Evolutionary conservation across 2,797 vertebrate species (phyloP), one percentile per base, ranked within the genome.

Genomic region (Pogonophryne albipinna): DNA sequence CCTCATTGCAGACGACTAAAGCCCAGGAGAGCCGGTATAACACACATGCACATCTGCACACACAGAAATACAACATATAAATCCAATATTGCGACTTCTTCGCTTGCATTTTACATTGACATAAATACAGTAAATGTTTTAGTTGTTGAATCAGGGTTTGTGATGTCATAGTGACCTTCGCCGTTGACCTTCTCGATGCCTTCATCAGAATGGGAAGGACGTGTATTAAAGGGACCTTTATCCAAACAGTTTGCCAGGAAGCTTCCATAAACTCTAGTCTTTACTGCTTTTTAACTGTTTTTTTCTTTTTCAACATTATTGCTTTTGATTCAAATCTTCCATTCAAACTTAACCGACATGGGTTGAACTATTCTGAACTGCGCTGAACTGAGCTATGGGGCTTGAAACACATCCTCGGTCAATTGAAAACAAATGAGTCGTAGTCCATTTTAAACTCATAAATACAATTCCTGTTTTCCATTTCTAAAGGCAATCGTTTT

Each of bases 1-100:
- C 64, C 68, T 75, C n/a, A 78, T 79, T 86, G 67, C 51, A 80
- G 45, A 62, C 42, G 50, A 52, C 47, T 51, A 42, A 60, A 49
- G 34, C 60, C 67, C 57, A 61, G 53, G 31, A 66, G 45, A 51
- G 19, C 20, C 47, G 7, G 1, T 57, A 31, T 19, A 14, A 27
- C 45, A 60, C 44, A 63, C 53, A 61, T 14, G 0, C 47, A 50
- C 15, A 46, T 61, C 34, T 47, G 11, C 58, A 58, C 10, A 6
- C 50, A 52, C 11, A 55, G 27, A 27, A 14, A 71, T 27, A 19
- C 10, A 55, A 71, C 23, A 53, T 60, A 17, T 15, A 65, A 46
- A 58, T 70, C 47, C 67, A 58, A 63, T 38, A 47, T 15, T 15
- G 5, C 16, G 1, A 8, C 2, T 49, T 17, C n/a, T 51, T 8